Conservation (phyloP, 1,140 invertebrate genomes). For the Eumaeus atala region DNA sequence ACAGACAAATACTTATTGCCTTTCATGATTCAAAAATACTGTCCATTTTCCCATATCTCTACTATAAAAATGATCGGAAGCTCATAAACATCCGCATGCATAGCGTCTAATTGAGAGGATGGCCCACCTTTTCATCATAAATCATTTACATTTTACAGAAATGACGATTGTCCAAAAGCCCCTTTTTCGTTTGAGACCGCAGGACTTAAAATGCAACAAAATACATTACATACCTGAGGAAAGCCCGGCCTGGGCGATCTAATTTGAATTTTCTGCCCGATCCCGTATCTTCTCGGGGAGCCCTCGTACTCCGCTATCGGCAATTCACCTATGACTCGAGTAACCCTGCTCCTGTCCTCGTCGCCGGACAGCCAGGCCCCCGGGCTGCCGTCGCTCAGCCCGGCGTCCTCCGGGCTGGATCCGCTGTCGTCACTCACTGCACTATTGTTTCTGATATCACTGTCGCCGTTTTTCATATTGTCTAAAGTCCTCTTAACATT, state of each 20-base stretch:
- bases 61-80: too few relatives aligned
- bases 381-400: constrained; percentile 51
- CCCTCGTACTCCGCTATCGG: constrained; percentile 94
- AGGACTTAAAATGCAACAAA: too few relatives aligned
- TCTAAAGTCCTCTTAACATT: constrained; percentile 72
- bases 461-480: constrained; percentile 68
- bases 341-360: constrained; percentile 78
- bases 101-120: too few relatives aligned
- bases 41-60: too few relatives aligned
- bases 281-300: constrained; percentile 90
- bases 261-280: constrained; percentile 54
- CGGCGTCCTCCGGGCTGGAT: constrained; percentile 48
- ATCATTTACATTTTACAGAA: neutral
- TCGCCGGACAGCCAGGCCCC: constrained; percentile 56
- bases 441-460: constrained; percentile 64
- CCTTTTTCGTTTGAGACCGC: too few relatives aligned
- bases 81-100: too few relatives aligned
- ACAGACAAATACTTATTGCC: too few relatives aligned
- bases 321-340: constrained; percentile 88
- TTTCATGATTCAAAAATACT: too few relatives aligned
- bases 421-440: constrained; percentile 58
- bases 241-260: constrained; percentile 68
- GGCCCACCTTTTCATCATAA: too few relatives aligned
- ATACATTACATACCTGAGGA: constrained; percentile 61
- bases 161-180: neutral